Conservation (phyloP, 2,888 invertebrate genomes). For the Acleris cristana region DNA sequence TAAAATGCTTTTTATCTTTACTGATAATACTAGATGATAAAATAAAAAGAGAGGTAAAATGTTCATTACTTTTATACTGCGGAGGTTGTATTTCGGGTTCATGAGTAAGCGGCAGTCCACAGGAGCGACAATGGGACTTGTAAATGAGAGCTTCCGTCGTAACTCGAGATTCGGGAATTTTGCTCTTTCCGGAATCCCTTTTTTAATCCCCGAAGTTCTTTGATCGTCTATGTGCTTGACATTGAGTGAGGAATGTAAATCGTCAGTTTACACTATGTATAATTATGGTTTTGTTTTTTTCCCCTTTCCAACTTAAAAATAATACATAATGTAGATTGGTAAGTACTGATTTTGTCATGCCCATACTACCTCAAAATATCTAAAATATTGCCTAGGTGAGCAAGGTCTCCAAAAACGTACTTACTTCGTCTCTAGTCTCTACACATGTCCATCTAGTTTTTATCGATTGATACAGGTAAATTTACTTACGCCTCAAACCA, state of each 20-base stretch:
- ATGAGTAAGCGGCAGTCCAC: slow-evolving; percentile 16
- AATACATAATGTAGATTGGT: too few species aligned
- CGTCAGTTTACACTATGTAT: not conserved
- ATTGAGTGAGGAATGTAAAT: slow-evolving; percentile 17
- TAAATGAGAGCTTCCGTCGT: slow-evolving; percentile 20
- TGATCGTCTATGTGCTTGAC: slow-evolving; percentile 32
- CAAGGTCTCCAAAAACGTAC: too few species aligned
- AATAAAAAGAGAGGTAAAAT: not conserved
- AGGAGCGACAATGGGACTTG: slow-evolving; percentile 8
- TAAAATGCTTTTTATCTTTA: not conserved
- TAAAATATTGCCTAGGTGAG: too few species aligned
- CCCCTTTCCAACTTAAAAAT: too few species aligned
- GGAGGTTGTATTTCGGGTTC: not conserved
- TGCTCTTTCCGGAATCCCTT: slow-evolving; percentile 11
- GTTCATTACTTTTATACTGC: not conserved
- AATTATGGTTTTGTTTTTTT: too few species aligned
- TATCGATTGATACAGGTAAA: not conserved
- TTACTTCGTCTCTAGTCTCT: too few species aligned
- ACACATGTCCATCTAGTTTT: not conserved
- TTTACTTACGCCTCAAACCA: not conserved
- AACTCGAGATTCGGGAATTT: slow-evolving; percentile 13
- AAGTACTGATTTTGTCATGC: too few species aligned
- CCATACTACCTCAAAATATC: too few species aligned
- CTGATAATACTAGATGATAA: not conserved
- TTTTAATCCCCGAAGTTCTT: slow-evolving; percentile 29